Evolutionary conservation across 1,140 invertebrate genomes (phyloP).

Genomic region (Apis florea): DNA sequence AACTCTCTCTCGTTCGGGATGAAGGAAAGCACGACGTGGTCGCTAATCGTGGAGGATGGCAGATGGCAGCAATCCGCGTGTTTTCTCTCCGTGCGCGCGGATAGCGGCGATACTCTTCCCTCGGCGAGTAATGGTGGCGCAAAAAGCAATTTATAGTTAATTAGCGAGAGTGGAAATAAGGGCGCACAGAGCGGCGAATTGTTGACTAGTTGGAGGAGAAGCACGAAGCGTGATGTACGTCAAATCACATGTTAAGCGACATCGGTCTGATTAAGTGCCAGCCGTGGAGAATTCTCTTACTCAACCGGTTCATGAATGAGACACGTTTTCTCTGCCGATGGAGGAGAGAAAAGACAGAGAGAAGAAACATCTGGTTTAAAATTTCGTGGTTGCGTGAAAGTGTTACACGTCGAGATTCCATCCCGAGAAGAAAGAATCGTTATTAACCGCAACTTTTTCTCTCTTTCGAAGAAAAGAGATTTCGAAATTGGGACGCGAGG

Average conservation of each 20-base stretch:
- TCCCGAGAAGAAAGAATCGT: not conserved
- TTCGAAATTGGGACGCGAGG: not conserved
- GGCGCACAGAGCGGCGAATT: conserved; percentile 55
- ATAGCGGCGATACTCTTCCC: conserved; percentile 33
- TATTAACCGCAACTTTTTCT: not conserved
- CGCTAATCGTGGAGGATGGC: not conserved
- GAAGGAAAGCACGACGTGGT: not conserved
- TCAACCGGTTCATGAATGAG: conserved; percentile 51
- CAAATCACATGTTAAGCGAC: conserved; percentile 65
- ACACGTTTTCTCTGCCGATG: conserved; percentile 16
- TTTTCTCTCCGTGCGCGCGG: conserved; percentile 1
- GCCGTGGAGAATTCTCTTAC: conserved; percentile 37
- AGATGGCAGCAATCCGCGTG: not conserved
- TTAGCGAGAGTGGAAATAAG: conserved; percentile 61
- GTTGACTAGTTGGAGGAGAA: conserved; percentile 21
- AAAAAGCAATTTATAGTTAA: conserved; percentile 70
- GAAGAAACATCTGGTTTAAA: conserved; percentile 1
- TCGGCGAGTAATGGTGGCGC: not conserved
- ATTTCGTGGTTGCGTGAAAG: conserved; percentile 20
- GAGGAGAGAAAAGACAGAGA: not conserved
- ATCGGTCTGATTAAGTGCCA: conserved; percentile 59
- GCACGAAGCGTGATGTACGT: conserved; percentile 60
- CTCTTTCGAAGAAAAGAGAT: not conserved
- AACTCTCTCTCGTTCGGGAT: not conserved
- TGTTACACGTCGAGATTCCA: not conserved